Evolutionary conservation across 2,888 invertebrate genomes (phyloP), one percentile per base, ranked within the genome.

Genomic region (Cancer borealis): DNA sequence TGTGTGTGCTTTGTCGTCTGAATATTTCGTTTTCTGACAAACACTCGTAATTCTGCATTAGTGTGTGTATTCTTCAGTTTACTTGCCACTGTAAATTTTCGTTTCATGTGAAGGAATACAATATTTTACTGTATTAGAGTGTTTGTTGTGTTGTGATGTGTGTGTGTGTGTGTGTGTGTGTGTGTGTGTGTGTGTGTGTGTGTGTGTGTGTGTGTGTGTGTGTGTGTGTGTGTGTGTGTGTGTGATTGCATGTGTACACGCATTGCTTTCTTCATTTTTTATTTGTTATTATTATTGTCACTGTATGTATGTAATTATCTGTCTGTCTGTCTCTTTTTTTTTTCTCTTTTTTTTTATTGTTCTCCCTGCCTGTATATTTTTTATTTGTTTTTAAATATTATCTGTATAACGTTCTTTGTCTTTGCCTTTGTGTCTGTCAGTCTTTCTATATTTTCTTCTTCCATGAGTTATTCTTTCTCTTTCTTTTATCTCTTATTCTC

Each of bases 161-260:
- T 88, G 46, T 88, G n/a, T 12, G 45, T 45, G 46, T 46, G 3
- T 88, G 46, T 46, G 88, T 88, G 46, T 88, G n/a, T 88, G 88
- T 46, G 47, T 88, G 88, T 88, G 47, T 88, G 46, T 88, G 47
- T 87, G 87, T 87, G 45, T 87, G 87, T 87, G 45, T 87, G 87
- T 87, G 45, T 87, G 87, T 87, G 14, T n/a, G 26, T n/a, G 87
- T 30, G 30, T 87, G 87, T 87, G 45, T 39, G 39, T 39, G 39
- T 39, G 39, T 39, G 39, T 39, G 39, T n/a, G 87, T 30, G 30
- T 87, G 87, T 87, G 45, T 39, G 39, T 39, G 39, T 39, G 39
- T 39, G 39, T 39, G 39, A 39, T 39, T 39, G 39, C 45, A 6
- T 87, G 1, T 8, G 87, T 30, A n/a, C 12, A 21, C 30, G 10